A percentile compares a stretch with the other conserved stretches of the same genome.
phyloP scores from a whole-genome alignment of 2,797 vertebrate species.

The Fundulus diaphanus region DNA sequence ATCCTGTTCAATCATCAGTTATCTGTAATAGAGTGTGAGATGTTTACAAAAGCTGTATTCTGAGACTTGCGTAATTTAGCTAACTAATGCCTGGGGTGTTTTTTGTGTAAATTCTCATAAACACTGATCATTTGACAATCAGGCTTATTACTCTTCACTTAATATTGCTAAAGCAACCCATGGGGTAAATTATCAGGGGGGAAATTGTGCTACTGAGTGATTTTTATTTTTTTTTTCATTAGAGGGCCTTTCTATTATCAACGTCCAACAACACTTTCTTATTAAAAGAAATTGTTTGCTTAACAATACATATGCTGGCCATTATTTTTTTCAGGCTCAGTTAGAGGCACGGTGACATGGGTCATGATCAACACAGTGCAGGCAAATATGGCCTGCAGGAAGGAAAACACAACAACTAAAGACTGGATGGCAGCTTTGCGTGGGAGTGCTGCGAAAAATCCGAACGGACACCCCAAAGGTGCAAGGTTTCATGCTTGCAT shows the following conservation, averaged over 20 bases:
- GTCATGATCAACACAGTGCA: slow-evolving; percentile 35
- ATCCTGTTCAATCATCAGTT: slow-evolving; percentile 39
- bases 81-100: slow-evolving; percentile 46
- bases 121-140: slow-evolving; percentile 63
- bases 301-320: slow-evolving; percentile 18
- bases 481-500: slow-evolving; percentile 24
- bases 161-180: slow-evolving; percentile 59
- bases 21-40: neutral
- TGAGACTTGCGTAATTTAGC: slow-evolving; percentile 36
- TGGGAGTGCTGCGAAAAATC: slow-evolving; percentile 28
- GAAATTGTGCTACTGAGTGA: slow-evolving; percentile 58
- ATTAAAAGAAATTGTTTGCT: slow-evolving; percentile 19
- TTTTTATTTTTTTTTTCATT: slow-evolving; percentile 50
- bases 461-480: slow-evolving; percentile 24
- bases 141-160: slow-evolving; percentile 53
- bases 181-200: slow-evolving; percentile 59
- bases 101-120: slow-evolving; percentile 56
- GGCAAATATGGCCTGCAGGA: slow-evolving; percentile 2
- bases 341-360: slow-evolving; percentile 38
- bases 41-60: slow-evolving; percentile 16
- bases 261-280: slow-evolving; percentile 40
- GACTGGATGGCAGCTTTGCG: slow-evolving; percentile 19
- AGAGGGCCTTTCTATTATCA: slow-evolving; percentile 40
- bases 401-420: slow-evolving; percentile 9
- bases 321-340: slow-evolving; percentile 55